Percentiles rank a stretch among this genome's conserved stretches.
Conservation (phyloP, 2,797 vertebrate genomes). For the Rachycentron canadum region DNA sequence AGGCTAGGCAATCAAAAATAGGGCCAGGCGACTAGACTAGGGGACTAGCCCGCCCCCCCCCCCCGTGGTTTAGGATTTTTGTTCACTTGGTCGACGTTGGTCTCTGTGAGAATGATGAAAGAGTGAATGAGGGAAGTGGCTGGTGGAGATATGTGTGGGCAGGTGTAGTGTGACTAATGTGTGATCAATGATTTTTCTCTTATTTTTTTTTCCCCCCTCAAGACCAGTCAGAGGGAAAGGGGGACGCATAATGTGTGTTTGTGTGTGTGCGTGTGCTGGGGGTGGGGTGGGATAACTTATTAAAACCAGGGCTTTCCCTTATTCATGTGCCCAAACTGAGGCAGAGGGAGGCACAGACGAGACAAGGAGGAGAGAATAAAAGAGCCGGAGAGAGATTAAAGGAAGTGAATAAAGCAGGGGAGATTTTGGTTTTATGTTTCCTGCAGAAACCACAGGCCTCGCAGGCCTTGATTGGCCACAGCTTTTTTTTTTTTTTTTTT, state of each 20-base stretch:
- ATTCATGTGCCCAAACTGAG: conserved; percentile 57
- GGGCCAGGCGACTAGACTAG: conserved; percentile 30
- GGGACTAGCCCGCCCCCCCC: too few species aligned
- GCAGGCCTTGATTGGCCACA: conserved; percentile 62
- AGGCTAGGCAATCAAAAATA: conserved; percentile 39
- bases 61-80: conserved; percentile 39
- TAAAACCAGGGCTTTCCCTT: conserved; percentile 71
- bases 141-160: conserved; percentile 65
- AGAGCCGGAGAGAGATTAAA: conserved; percentile 68
- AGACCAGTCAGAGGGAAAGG: conserved; percentile 54
- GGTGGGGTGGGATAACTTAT: conserved; percentile 40
- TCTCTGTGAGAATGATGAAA: conserved; percentile 47
- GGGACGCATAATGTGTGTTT: neutral
- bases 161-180: conserved; percentile 78
- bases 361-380: conserved; percentile 57
- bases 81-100: conserved; percentile 32
- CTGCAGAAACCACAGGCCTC: conserved; percentile 64
- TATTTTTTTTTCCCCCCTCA: conserved; percentile 23
- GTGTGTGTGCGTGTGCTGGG: neutral
- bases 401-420: conserved; percentile 70
- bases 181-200: conserved; percentile 69
- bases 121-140: conserved; percentile 52
- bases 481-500: conserved; percentile 26
- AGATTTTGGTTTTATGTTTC: conserved; percentile 66
- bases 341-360: conserved; percentile 40